A percentile compares a stretch with the other conserved stretches of the same genome.
Conservation (phyloP, 2,888 invertebrate species). For the Drosophila testacea region DNA sequence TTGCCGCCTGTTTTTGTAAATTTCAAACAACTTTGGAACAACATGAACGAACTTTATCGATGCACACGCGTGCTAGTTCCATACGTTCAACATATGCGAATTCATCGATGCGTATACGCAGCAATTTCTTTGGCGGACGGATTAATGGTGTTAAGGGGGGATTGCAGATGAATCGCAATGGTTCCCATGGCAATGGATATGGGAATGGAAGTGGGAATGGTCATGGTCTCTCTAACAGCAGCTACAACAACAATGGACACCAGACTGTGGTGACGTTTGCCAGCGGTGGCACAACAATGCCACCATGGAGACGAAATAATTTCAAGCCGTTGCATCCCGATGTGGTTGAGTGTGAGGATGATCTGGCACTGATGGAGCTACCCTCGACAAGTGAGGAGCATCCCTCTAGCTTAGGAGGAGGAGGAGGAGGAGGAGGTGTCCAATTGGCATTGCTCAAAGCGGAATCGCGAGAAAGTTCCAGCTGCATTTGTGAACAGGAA, state of each 20-base stretch:
- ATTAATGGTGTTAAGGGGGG: conserved; percentile 15
- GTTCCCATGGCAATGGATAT: conserved; percentile 25
- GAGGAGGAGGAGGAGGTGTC: conserved; percentile 41
- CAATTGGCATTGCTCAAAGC: conserved; percentile 53
- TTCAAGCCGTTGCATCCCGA: conserved; percentile 82
- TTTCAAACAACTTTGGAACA: conserved; percentile 79
- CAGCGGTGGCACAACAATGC: conserved; percentile 33
- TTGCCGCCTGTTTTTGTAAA: conserved; percentile 86
- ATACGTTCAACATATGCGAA: conserved; percentile 83
- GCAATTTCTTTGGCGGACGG: conserved; percentile 68
- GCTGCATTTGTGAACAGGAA: conserved; percentile 80
- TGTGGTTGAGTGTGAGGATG: conserved; percentile 80
- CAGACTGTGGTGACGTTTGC: conserved; percentile 71
- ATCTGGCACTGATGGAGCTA: conserved; percentile 66
- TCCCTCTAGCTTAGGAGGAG: conserved; percentile 34
- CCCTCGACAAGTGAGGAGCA: conserved; percentile 66
- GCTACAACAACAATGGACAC: conserved; percentile 62
- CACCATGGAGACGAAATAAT: conserved; percentile 81
- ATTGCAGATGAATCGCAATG: conserved; percentile 41
- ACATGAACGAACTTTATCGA: conserved; percentile 84
- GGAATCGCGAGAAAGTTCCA: conserved; percentile 57
- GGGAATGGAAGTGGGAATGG: conserved; percentile 34
- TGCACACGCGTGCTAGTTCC: conserved; percentile 84
- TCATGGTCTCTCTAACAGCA: conserved; percentile 16
- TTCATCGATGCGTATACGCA: conserved; percentile 82